Conservation (phyloP, 2,797 vertebrate species). For the Sternotherus odoratus region DNA sequence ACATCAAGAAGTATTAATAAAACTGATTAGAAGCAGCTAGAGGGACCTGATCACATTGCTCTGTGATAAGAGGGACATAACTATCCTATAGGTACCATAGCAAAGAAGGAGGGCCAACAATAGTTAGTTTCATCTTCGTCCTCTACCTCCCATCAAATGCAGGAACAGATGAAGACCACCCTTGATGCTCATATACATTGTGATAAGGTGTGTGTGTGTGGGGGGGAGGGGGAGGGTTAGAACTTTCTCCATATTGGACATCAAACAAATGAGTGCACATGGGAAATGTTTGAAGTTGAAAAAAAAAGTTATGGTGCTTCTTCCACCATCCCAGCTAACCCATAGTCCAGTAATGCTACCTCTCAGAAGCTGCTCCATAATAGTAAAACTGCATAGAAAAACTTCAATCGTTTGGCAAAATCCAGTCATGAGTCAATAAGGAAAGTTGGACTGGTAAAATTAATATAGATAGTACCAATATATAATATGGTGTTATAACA, state of each 20-base stretch:
- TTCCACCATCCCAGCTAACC: background rate
- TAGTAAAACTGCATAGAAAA: background rate
- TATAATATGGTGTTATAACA: background rate
- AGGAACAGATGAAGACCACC: background rate
- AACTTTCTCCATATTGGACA: background rate
- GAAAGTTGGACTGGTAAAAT: background rate
- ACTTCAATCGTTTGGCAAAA: background rate
- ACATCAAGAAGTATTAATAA: background rate
- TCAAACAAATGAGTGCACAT: background rate
- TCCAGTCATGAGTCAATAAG: background rate
- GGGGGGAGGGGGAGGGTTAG: background rate
- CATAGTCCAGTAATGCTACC: background rate
- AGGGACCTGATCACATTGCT: background rate
- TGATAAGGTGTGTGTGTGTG: background rate
- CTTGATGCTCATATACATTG: accelerated
- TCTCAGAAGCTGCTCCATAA: background rate
- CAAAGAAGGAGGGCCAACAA: background rate
- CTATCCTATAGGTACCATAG: background rate
- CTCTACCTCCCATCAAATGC: background rate
- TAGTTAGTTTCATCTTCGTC: background rate
- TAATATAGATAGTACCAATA: background rate
- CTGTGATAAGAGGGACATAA: accelerated
- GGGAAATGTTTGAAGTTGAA: background rate
- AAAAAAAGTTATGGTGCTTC: background rate
- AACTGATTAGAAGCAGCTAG: background rate